Base-by-base conservation (phyloP, 1,140 invertebrate genomes). In the Ladona fulva region DNA sequence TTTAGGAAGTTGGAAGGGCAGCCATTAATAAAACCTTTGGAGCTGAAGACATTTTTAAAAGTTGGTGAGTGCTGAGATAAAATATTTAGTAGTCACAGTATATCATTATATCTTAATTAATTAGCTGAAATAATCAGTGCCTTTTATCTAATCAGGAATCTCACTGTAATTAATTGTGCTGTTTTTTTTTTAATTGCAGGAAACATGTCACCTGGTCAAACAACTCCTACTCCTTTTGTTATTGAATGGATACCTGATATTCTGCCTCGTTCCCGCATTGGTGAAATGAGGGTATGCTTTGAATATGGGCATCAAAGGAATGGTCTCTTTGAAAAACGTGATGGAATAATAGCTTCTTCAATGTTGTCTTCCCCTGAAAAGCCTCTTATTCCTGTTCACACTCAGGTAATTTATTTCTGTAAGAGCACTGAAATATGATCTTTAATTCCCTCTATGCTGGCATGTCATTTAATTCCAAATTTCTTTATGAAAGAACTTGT, bases 221-320 rank as follows among this genome's bases (percentile, higher is more conserved):
- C 87, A 75, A 88, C 91, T 76, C 88, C 89, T 22, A 90, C 88
- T n/a, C 91, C 91, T 74, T 92, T 93, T 82, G 85, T 91, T 19
- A 92, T 93, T 76, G 92, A 93, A 84, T 93, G 92, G 92, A 92
- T 92, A 80, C 92, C 92, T 1, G 90, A 93, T 81, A 88, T 93
- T 79, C 84, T 93, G n/a, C 91, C 91, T 12, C 86, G 88, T 80
- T 89, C 89, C 10, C 88, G 90, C 80, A 89, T 92, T 74, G 91
- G 92, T 24, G 91, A 93, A 83, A 82, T 93, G 29, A 86, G 88
- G 78, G 87, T 92, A 52, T 89, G 87, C 78, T 92, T 92, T 84
- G 88, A 92, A 83, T 91, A 89, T 82, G 89, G 89, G 77, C 90
- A 91, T 81, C 85, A 87, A 78, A 81, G 86, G 42, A 66, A 66